Evolutionary conservation across 2,113 vertebrate genomes (phyloP).

Genomic region (Lates calcarifer): DNA sequence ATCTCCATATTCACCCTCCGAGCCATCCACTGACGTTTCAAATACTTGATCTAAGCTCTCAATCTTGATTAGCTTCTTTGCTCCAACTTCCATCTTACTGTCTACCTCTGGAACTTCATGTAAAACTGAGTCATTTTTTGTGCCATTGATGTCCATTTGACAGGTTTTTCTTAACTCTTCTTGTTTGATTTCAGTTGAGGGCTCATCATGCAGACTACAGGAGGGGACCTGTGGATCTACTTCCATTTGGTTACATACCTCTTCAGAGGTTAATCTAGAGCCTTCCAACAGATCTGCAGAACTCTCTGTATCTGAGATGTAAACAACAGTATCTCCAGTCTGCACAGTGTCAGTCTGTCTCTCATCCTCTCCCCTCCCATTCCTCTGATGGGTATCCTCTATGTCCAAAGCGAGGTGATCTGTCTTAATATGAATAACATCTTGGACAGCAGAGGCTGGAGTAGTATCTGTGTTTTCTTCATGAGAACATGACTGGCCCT

Average conservation of each 20-base stretch:
- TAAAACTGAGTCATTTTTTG: background rate
- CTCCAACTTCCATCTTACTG: background rate
- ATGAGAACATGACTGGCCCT: background rate
- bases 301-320: constrained; percentile 25
- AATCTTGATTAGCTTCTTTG: constrained; percentile 10
- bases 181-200: constrained; percentile 17
- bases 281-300: background rate
- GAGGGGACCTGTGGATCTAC: background rate
- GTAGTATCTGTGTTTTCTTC: background rate
- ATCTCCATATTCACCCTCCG: constrained; percentile 54
- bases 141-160: background rate
- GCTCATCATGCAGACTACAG: background rate
- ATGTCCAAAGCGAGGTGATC: background rate
- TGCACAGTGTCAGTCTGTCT: constrained; percentile 3
- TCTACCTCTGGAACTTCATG: background rate
- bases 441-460: background rate
- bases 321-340: constrained; percentile 10
- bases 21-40: constrained; percentile 71
- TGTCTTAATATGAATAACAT: constrained; percentile 17
- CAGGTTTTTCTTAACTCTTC: background rate
- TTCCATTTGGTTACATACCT: constrained; percentile 37
- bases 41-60: constrained; percentile 49
- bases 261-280: constrained; percentile 8
- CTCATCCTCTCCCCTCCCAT: background rate
- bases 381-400: background rate